These are phyloP conservation scores for Nixonia krombeini DNA, from an alignment of 1,140 invertebrate genomes.

Conservation along the genomic window DNA sequence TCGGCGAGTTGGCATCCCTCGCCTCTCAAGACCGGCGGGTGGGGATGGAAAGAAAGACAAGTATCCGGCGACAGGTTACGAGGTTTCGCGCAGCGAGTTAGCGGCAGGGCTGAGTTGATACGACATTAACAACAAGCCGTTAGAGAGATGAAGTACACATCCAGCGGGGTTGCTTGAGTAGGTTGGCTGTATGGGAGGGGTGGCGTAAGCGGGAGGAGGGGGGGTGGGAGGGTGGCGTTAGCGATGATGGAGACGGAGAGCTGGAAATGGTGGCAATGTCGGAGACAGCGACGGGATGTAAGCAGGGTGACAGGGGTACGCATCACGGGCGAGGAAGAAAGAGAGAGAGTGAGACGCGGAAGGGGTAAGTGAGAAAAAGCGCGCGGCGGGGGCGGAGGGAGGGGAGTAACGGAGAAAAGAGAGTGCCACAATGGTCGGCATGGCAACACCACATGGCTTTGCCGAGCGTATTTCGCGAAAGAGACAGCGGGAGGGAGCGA, in stretches of 20 bases:
- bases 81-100: slow-evolving; percentile 21
- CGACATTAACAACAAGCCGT: slow-evolving; percentile 66
- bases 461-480: slow-evolving; percentile 30
- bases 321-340: not conserved
- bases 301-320: slow-evolving; percentile 11
- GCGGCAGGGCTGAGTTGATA: slow-evolving; percentile 62
- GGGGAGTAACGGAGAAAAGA: slow-evolving; percentile 39
- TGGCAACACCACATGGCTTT: slow-evolving; percentile 61
- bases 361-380: slow-evolving; percentile 14
- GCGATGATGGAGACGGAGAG: slow-evolving; percentile 11
- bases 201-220: slow-evolving; percentile 12
- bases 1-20: too few relatives aligned
- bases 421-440: slow-evolving; percentile 62
- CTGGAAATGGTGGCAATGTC: slow-evolving; percentile 19
- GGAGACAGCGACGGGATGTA: slow-evolving; percentile 20
- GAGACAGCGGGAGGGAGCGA: slow-evolving; percentile 22
- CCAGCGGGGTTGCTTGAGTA: slow-evolving; percentile 42
- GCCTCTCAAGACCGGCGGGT: too few relatives aligned
- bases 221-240: slow-evolving; percentile 18
- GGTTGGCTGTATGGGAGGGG: slow-evolving; percentile 23
- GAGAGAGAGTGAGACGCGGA: not conserved
- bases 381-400: slow-evolving; percentile 4
- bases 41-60: slow-evolving; percentile 9
- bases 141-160: slow-evolving; percentile 58
- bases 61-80: slow-evolving; percentile 11